Conservation (phyloP, 1,140 invertebrate species). For the Eciton burchellii region DNA sequence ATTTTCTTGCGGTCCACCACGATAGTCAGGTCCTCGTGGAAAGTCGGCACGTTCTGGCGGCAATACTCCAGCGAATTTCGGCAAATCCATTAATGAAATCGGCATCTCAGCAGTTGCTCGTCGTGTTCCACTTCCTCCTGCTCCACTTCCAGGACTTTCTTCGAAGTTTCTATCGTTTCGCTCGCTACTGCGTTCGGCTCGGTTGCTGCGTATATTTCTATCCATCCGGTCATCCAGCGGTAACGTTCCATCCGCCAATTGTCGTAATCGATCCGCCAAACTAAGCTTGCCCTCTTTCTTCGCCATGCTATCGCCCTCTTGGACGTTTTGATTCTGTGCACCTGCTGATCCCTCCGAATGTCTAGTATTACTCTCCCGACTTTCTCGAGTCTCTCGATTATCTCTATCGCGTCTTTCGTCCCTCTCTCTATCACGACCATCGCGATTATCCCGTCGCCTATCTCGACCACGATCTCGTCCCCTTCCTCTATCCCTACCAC, state of each 20-base stretch:
- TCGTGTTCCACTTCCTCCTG: neutral
- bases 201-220: slow-evolving; percentile 74
- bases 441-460: slow-evolving; percentile 81
- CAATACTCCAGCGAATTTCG: slow-evolving; percentile 76
- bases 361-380: slow-evolving; percentile 65
- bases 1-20: slow-evolving; percentile 74
- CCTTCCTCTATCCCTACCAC: slow-evolving; percentile 76
- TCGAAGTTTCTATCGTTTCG: slow-evolving; percentile 78
- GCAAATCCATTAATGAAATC: slow-evolving; percentile 81
- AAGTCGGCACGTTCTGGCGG: slow-evolving; percentile 78
- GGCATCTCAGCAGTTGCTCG: slow-evolving; percentile 43
- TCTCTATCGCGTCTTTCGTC: slow-evolving; percentile 77
- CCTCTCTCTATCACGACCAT: slow-evolving; percentile 81
- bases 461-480: slow-evolving; percentile 81
- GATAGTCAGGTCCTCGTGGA: slow-evolving; percentile 74
- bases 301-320: slow-evolving; percentile 69
- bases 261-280: slow-evolving; percentile 83
- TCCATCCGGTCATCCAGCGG: slow-evolving; percentile 82
- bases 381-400: slow-evolving; percentile 66
- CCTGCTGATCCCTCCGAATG: slow-evolving; percentile 70
- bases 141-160: slow-evolving; percentile 65
- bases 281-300: slow-evolving; percentile 82
- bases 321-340: slow-evolving; percentile 59
- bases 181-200: slow-evolving; percentile 77
- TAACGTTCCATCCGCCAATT: slow-evolving; percentile 83